Percentiles rank a stretch among this genome's conserved stretches.
These are phyloP conservation scores for Neoitamus cyanurus DNA, from an alignment of 2,888 invertebrate genomes.

Conservation along the genomic window DNA sequence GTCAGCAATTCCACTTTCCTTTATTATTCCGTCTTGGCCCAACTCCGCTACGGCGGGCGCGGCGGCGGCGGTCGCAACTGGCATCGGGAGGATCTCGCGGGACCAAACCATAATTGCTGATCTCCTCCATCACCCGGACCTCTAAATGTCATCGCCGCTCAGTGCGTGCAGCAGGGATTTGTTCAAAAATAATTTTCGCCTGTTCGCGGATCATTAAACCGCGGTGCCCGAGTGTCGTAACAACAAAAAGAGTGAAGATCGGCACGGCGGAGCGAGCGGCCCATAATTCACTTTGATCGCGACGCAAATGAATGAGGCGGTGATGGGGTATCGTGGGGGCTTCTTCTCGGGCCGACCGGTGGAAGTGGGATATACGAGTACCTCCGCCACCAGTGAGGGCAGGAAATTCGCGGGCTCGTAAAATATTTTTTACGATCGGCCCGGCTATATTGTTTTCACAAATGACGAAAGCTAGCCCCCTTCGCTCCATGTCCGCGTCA, in stretches of 20 bases:
- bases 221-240: conserved; percentile 35
- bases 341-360: not conserved
- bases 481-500: not conserved
- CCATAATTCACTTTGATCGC: conserved; percentile 42
- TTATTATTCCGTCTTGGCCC: conserved; percentile 21
- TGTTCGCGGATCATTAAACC: conserved; percentile 43
- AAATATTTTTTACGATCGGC: conserved; percentile 18
- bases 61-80: not conserved
- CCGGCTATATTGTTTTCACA: not conserved
- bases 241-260: conserved; percentile 5
- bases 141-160: conserved; percentile 35
- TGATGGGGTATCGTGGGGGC: not conserved
- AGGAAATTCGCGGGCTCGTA: not conserved
- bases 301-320: conserved; percentile 43
- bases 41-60: not conserved
- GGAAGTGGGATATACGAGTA: not conserved
- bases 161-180: conserved; percentile 9
- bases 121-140: conserved; percentile 36
- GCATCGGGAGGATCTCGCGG: not conserved
- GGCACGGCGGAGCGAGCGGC: not conserved
- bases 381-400: not conserved
- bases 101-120: conserved; percentile 23
- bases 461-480: not conserved
- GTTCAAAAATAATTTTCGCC: conserved; percentile 45
- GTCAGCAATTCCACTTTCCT: conserved; percentile 36